These are phyloP conservation scores for Odontophorus gujanensis DNA, from an alignment of 2,113 vertebrate genomes.

Conservation along the genomic window DNA sequence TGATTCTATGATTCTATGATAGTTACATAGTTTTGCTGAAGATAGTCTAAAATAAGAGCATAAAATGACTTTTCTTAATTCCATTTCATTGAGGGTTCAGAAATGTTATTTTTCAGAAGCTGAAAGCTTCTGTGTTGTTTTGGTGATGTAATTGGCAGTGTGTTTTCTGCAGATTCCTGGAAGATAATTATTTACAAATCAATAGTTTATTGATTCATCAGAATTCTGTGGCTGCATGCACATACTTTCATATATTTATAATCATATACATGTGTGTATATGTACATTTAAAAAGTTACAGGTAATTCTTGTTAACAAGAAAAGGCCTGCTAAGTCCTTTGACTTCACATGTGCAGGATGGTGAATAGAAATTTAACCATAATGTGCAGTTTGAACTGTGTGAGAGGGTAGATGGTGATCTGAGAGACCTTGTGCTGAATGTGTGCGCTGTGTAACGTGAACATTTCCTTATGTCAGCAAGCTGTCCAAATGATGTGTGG, in stretches of 20 bases:
- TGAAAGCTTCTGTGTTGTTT: not conserved
- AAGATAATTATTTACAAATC: not conserved
- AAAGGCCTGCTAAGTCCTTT: not conserved
- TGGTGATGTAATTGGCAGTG: not conserved
- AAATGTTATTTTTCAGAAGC: not conserved
- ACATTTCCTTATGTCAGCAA: not conserved
- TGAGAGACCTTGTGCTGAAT: not conserved
- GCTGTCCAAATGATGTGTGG: not conserved
- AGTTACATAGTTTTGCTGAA: not conserved
- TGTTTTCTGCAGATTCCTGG: not conserved
- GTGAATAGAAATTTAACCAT: not conserved
- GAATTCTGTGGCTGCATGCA: not conserved
- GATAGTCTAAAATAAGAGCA: not conserved
- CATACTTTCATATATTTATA: not conserved
- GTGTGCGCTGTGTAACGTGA: rapidly evolving
- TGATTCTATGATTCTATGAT: no score
- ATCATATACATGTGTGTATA: not conserved
- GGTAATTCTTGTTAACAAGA: not conserved
- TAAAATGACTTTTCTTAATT: not conserved
- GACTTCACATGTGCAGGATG: not conserved
- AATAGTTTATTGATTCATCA: not conserved
- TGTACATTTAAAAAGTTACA: rapidly evolving
- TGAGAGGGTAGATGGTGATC: not conserved
- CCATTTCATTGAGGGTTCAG: not conserved
- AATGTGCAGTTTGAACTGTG: not conserved